Base-by-base conservation (phyloP, 2,888 invertebrate genomes). In the Plagiodera versicolora region DNA sequence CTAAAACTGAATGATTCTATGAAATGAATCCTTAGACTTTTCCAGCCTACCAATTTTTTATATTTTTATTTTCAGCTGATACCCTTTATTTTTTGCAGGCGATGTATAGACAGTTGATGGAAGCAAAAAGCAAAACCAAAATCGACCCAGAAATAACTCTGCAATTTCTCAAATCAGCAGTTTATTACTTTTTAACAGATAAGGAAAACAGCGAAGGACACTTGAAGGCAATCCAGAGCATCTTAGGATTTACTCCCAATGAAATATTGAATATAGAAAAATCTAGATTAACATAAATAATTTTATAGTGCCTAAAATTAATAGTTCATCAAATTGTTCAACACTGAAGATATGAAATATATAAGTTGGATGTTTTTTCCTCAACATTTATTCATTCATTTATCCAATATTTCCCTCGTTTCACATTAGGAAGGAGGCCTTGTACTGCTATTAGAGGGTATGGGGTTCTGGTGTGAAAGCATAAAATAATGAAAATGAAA, bases 131-230 rank as follows among this genome's bases (percentile, higher is more conserved):
- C 77, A 89, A 87, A 79, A 86, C 85, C 68, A 86, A 85, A 70
- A 87, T 92, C 59, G 94, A 95, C 81, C 93, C 95, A n/a, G 93
- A 94, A 81, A 90, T 95, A 68, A 94, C 94, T 17, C 83, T 95
- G 74, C 93, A 94, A 80, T 95, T 95, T 82, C 85, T 95, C 65
- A 95, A 94, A 81, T 95, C 95, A 64, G 95, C 95, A 56, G 87
- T 95, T 74, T 95, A 94, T 79, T 95, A 95, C 79, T 95, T 94
- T 80, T 84, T 95, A 60, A 92, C 94, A 1, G 94, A 95, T 77
- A 90, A 89, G 70, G 94, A 95, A 77, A 94, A 94, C 76, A 90
- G 91, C 57, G 90, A 90, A 72, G 92, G 94, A 14, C 95, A 95
- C 78, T 84, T 95, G 61, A 88, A 88, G 74, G 95, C 94, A 54